Percentiles rank a stretch among this genome's conserved stretches.
Conservation (phyloP, 2,113 vertebrate genomes). For the Ochotona princeps region DNA sequence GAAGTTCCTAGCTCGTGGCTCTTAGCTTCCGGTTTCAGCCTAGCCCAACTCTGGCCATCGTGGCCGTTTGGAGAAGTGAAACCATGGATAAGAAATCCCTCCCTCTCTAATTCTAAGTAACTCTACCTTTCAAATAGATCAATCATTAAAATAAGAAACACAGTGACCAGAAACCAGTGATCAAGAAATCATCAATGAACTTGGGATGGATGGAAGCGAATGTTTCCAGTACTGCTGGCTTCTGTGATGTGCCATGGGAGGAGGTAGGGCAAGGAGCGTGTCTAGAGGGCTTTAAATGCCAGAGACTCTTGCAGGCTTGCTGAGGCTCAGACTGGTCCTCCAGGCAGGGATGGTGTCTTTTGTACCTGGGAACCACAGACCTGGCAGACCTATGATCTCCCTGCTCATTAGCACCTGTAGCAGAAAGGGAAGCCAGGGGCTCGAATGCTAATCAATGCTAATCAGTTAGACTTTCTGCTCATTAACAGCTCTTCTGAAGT, state of each 20-base stretch:
- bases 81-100: no score
- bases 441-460: slow-evolving; percentile 17
- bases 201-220: no score
- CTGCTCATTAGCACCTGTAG: slow-evolving; percentile 17
- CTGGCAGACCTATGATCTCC: neutral
- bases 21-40: no score
- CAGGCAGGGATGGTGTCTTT: neutral
- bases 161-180: neutral
- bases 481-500: neutral
- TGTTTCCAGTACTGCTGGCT: neutral
- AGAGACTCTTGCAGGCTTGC: neutral
- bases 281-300: neutral
- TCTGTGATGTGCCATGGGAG: neutral
- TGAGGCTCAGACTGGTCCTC: neutral
- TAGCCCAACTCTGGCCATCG: no score
- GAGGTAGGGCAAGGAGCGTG: neutral
- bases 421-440: neutral
- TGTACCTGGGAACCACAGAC: neutral
- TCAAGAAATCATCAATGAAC: neutral
- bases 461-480: slow-evolving; percentile 16
- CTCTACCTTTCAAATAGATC: no score
- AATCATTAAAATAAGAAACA: no score
- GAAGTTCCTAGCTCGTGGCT: no score
- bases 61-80: no score
- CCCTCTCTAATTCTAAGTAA: no score